Percentiles rank a stretch among this genome's conserved stretches.
Conservation (phyloP, 2,888 invertebrate genomes). For the Atethmia centrago region DNA sequence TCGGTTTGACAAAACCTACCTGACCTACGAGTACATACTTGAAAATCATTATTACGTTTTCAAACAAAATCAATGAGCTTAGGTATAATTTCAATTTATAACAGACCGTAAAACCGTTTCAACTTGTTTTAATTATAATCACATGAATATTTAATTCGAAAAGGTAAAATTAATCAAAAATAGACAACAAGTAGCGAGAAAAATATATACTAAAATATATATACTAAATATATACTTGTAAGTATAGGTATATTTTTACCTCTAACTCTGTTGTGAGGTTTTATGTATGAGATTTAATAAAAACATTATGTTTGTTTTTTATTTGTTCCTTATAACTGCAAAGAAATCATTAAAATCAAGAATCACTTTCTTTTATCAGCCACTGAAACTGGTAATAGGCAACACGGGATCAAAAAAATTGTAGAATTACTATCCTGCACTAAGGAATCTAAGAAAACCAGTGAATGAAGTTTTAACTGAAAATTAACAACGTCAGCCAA, state of each 20-base stretch:
- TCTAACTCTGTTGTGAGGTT: background rate
- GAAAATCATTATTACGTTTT: background rate
- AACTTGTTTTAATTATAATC: background rate
- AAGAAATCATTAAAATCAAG: background rate
- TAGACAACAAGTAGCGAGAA: background rate
- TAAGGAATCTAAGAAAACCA: conserved; percentile 35
- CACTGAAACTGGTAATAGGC: too few species aligned
- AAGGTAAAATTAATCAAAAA: background rate
- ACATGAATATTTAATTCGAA: background rate
- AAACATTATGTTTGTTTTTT: background rate
- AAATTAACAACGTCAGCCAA: conserved; percentile 57
- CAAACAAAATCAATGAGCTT: background rate
- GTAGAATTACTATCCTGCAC: conserved; percentile 26
- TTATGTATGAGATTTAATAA: background rate
- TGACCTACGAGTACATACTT: background rate
- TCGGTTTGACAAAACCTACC: too few species aligned
- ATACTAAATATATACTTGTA: too few species aligned
- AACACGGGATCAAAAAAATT: background rate
- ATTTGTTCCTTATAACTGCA: background rate
- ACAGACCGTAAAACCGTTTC: background rate
- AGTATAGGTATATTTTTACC: background rate
- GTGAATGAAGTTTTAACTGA: conserved; percentile 61
- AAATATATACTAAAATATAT: too few species aligned
- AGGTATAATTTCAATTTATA: background rate
- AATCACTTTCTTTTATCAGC: background rate